Evolutionary conservation across 1,140 invertebrate species (phyloP).

Genomic region (Calephelis nemesis): DNA sequence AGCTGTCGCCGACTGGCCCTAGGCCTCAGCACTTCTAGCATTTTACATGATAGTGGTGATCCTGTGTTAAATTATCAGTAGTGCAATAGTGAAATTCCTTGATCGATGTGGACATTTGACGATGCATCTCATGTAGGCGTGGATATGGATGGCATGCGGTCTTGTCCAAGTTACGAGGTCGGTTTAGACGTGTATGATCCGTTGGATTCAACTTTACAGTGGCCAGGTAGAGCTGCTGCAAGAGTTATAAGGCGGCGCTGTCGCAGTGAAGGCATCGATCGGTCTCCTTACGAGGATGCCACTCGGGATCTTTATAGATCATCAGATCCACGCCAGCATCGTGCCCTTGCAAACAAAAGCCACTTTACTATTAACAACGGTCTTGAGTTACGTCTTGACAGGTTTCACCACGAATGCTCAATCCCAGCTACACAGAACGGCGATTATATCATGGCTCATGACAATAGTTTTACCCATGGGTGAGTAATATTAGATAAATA

Average conservation of each 20-base stretch:
- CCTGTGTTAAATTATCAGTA: constrained; percentile 60
- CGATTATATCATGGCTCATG: constrained; percentile 67
- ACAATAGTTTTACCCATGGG: constrained; percentile 52
- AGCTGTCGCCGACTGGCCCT: constrained; percentile 65
- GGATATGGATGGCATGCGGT: constrained; percentile 71
- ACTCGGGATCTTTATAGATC: constrained; percentile 48
- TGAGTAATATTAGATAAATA: constrained; percentile 44
- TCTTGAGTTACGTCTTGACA: constrained; percentile 43
- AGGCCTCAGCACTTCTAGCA: constrained; percentile 47
- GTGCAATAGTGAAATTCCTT: constrained; percentile 60
- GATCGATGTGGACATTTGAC: constrained; percentile 65
- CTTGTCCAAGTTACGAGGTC: constrained; percentile 68
- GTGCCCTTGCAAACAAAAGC: constrained; percentile 55
- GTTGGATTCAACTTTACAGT: constrained; percentile 61
- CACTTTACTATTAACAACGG: constrained; percentile 63
- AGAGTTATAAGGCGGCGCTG: constrained; percentile 65
- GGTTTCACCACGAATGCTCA: constrained; percentile 59
- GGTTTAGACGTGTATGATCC: constrained; percentile 70
- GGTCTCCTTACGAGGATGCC: constrained; percentile 70
- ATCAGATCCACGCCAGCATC: constrained; percentile 48
- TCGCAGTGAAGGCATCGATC: constrained; percentile 68
- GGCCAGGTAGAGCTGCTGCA: constrained; percentile 59
- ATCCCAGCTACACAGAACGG: constrained; percentile 61
- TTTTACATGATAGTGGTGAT: constrained; percentile 48
- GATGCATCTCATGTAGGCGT: constrained; percentile 59